phyloP scores from a whole-genome alignment of 2,888 invertebrate genomes.

The Drosophila mayaguana region DNA sequence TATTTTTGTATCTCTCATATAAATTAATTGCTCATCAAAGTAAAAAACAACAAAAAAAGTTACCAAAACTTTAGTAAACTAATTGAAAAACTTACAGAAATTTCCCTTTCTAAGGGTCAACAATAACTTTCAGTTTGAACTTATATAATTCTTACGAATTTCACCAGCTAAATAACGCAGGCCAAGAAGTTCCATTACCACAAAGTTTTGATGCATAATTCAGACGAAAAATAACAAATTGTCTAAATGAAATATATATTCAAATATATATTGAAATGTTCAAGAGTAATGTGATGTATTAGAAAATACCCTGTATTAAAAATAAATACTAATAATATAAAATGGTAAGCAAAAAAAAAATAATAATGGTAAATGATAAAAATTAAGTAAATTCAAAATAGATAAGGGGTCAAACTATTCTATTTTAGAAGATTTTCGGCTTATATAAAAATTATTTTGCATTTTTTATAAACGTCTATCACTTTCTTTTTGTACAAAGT shows the following conservation, averaged over 20 bases:
- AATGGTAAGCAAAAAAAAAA: too few relatives aligned
- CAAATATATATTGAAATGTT: neutral
- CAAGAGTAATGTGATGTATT: neutral
- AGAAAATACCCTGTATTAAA: neutral
- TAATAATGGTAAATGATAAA: too few relatives aligned
- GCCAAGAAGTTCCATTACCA: neutral
- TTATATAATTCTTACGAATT: conserved; percentile 16
- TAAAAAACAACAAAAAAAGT: neutral
- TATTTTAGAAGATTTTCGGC: too few relatives aligned
- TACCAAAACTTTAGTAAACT: neutral
- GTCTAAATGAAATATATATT: conserved; percentile 1
- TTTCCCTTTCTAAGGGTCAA: conserved; percentile 1
- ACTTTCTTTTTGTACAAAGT: too few relatives aligned
- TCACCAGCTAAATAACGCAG: conserved; percentile 40
- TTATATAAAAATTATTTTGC: too few relatives aligned
- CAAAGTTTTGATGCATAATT: conserved; percentile 31
- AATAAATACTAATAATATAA: too few relatives aligned
- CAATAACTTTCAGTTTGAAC: conserved; percentile 13
- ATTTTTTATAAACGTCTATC: too few relatives aligned
- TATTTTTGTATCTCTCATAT: conserved; percentile 6
- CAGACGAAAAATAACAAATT: neutral
- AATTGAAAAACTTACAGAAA: conserved; percentile 10
- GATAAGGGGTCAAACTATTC: too few relatives aligned
- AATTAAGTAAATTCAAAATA: too few relatives aligned
- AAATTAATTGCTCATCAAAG: conserved; percentile 12